Evolutionary conservation across 2,113 vertebrate genomes (phyloP), one percentile per base, ranked within the genome.

Genomic region (Symphodus melops): DNA sequence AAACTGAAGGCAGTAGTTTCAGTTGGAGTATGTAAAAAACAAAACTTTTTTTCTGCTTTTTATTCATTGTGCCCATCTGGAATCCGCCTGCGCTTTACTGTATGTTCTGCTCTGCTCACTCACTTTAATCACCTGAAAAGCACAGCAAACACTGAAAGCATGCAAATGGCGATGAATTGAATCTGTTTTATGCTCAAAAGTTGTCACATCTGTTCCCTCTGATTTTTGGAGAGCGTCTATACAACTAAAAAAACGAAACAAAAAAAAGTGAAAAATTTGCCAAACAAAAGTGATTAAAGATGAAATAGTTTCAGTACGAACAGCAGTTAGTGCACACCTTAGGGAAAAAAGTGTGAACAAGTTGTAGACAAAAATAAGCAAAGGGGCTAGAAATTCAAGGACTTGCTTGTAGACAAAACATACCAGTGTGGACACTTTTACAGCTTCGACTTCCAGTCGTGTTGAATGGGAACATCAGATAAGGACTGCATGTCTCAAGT

Each of bases 11-110:
- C 67, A 63, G 20, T 19, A 49, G 68, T 64, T 82, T 72, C 17
- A 72, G 52, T 81, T 75, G 48, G n/a, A 13, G 55, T 65, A 75
- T 71, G 68, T 78, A 64, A 60, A 42, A 69, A 65, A 33, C 28
- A 33, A 33, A 33, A 33, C 4, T 1, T 33, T 33, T 33, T 33
- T 33, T 6, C 28, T 33, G 28, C 28, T 33, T 33, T 33, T 68
- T 76, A 72, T 79, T 77, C 36, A 69, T 76, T 55, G 59, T 20
- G 69, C 37, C 36, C 37, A 48, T 41, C 68, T 73, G 63, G 75
- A 44, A 55, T 79, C 49, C 9, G 33, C 17, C 11, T 64, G 37
- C 39, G 69, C 36, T n/a, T 20, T 55, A n/a, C 39, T 10, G 9
- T 5, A 10, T n/a, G 25, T 39, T 46, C 8, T 20, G 59, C 67